Evolutionary conservation across 2,113 vertebrate genomes (phyloP).

Genomic region (Steatornis caripensis): DNA sequence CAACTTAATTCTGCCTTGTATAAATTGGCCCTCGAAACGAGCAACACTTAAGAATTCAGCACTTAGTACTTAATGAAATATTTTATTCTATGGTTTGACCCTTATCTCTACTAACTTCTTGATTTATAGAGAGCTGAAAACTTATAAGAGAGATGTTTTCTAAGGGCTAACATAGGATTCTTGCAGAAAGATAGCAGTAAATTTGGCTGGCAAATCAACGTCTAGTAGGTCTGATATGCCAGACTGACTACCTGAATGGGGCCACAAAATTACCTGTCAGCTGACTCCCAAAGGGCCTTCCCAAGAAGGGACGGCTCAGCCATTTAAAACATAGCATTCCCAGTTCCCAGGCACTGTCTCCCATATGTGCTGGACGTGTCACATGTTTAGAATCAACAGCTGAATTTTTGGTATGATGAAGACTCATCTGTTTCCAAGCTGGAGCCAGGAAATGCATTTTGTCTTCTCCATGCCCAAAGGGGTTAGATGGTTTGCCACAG

Average conservation of each 20-base stretch:
- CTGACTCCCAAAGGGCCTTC: neutral
- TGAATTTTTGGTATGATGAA: neutral
- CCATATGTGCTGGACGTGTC: neutral
- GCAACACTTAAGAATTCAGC: neutral
- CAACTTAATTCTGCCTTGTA: conserved; percentile 16
- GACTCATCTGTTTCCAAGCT: conserved; percentile 5
- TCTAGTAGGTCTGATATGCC: neutral
- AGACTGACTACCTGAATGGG: neutral
- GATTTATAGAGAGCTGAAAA: neutral
- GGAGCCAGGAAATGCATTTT: neutral
- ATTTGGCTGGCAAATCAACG: neutral
- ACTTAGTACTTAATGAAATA: neutral
- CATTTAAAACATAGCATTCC: neutral
- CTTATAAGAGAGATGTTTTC: neutral
- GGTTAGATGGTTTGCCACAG: conserved; percentile 2
- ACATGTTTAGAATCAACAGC: neutral
- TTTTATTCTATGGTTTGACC: neutral
- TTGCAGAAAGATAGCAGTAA: neutral
- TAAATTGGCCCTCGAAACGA: conserved; percentile 17
- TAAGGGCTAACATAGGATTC: neutral
- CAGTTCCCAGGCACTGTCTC: neutral
- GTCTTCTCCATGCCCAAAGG: neutral
- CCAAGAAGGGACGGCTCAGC: neutral
- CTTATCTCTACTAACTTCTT: neutral
- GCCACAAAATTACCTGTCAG: neutral